Conservation (phyloP, 2,113 vertebrate genomes). For the Collichthys lucidus region DNA sequence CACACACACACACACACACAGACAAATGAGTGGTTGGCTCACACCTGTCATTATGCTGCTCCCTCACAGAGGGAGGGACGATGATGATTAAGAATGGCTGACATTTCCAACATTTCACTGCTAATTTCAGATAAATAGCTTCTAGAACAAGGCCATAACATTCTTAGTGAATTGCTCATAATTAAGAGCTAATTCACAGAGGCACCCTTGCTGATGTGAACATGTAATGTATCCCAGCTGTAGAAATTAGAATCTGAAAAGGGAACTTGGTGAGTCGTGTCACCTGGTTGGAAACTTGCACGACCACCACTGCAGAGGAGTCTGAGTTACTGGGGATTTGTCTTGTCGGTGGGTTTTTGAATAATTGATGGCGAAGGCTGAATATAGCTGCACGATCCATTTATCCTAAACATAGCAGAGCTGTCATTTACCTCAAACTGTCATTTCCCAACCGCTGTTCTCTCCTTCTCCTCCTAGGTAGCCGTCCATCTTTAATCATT, state of each 20-base stretch:
- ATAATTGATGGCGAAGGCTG: constrained; percentile 74
- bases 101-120: constrained; percentile 16
- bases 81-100: neutral
- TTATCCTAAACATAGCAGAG: constrained; percentile 73
- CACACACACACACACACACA: constrained; percentile 13
- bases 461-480: constrained; percentile 55
- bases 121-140: constrained; percentile 43
- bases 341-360: constrained; percentile 64
- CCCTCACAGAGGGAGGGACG: constrained; percentile 6
- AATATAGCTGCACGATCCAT: constrained; percentile 73
- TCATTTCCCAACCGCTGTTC: constrained; percentile 55
- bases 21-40: constrained; percentile 21
- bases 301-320: constrained; percentile 28
- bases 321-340: constrained; percentile 51
- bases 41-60: constrained; percentile 22
- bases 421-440: constrained; percentile 74
- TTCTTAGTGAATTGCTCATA: constrained; percentile 35
- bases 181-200: constrained; percentile 27
- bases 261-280: constrained; percentile 35
- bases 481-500: constrained; percentile 72
- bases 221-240: constrained; percentile 24
- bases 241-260: constrained; percentile 13
- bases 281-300: constrained; percentile 38
- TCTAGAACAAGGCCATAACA: constrained; percentile 27
- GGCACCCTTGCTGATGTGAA: constrained; percentile 6